phyloP scores from a whole-genome alignment of 2,797 vertebrate genomes.

The Scyliorhinus canicula region DNA sequence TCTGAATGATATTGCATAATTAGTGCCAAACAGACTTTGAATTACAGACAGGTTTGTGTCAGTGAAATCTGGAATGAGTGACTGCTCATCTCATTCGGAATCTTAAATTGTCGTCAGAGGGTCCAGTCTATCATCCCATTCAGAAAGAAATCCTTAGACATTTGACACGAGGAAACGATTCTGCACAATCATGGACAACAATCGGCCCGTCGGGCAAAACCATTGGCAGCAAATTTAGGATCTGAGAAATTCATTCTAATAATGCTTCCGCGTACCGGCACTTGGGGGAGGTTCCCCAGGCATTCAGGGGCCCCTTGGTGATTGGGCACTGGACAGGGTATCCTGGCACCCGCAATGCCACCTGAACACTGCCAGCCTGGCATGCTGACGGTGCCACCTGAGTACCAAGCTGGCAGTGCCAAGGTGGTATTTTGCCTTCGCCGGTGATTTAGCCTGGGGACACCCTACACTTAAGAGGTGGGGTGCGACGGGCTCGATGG shows the following conservation, averaged over 20 bases:
- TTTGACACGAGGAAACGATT: background rate
- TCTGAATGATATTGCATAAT: background rate
- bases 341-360: too few species aligned
- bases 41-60: background rate
- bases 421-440: too few species aligned
- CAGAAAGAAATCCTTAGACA: background rate
- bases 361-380: too few species aligned
- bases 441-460: too few species aligned
- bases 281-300: too few species aligned
- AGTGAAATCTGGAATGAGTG: background rate
- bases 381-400: too few species aligned
- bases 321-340: too few species aligned
- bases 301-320: too few species aligned
- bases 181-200: background rate
- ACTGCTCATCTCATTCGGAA: slow-evolving; percentile 7
- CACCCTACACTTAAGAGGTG: too few species aligned
- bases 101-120: background rate
- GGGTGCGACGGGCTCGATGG: too few species aligned
- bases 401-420: too few species aligned
- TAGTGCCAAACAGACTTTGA: background rate
- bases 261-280: too few species aligned
- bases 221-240: background rate
- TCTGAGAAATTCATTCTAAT: background rate
- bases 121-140: background rate
- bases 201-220: background rate